These are phyloP conservation scores for Poecilia gillii DNA, from an alignment of 2,797 vertebrate species.

Conservation along the genomic window DNA sequence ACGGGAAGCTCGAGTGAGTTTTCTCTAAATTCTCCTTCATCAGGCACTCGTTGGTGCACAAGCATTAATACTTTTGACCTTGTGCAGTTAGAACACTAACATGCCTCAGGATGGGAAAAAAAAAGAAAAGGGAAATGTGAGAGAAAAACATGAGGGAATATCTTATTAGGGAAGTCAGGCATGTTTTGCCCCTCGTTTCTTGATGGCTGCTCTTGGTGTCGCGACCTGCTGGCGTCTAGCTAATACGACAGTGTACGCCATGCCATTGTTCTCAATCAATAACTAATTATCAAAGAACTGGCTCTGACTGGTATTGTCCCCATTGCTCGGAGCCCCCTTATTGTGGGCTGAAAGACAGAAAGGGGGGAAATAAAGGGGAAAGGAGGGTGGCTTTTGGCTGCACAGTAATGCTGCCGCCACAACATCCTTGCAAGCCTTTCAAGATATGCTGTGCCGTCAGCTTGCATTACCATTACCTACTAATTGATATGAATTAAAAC, in stretches of 20 bases:
- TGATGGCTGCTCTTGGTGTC: conserved; percentile 87
- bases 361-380: conserved; percentile 61
- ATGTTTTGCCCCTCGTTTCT: conserved; percentile 85
- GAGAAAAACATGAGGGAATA: conserved; percentile 81
- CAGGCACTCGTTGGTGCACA: conserved; percentile 77
- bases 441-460: conserved; percentile 89
- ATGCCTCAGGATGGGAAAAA: conserved; percentile 73
- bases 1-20: conserved; percentile 68
- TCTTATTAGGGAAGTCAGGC: conserved; percentile 85
- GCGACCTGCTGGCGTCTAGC: conserved; percentile 89
- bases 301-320: conserved; percentile 81
- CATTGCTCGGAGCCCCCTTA: conserved; percentile 89
- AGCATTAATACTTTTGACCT: conserved; percentile 84
- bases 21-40: conserved; percentile 81
- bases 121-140: conserved; percentile 78
- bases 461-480: conserved; percentile 92
- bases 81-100: conserved; percentile 71
- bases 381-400: conserved; percentile 92
- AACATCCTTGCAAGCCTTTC: conserved; percentile 88
- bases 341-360: conserved; percentile 82
- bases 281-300: conserved; percentile 98
- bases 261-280: conserved; percentile 95
- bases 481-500: conserved; percentile 97
- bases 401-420: conserved; percentile 86
- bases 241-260: conserved; percentile 88